Evolutionary conservation across 2,888 invertebrate species (phyloP).

Genomic region (Nymphalis urticae): DNA sequence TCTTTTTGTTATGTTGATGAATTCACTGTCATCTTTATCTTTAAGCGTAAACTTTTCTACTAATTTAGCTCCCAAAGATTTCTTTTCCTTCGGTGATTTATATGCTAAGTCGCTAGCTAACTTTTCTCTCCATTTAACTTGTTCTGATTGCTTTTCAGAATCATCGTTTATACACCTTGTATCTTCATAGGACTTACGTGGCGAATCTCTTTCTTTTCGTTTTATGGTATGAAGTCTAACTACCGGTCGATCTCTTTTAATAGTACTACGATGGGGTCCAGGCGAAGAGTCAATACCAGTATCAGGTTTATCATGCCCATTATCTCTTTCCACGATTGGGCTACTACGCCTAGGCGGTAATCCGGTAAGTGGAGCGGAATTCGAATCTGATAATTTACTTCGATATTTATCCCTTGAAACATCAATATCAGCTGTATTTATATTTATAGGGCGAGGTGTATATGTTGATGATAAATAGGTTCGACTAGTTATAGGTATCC

Average conservation of each 20-base stretch:
- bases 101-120: conserved; percentile 81
- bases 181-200: conserved; percentile 57
- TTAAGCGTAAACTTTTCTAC: conserved; percentile 88
- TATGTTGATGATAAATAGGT: conserved; percentile 66
- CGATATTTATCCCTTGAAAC: conserved; percentile 86
- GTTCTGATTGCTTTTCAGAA: conserved; percentile 40
- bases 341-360: conserved; percentile 45
- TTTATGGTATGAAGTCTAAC: conserved; percentile 87
- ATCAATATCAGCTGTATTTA: conserved; percentile 93
- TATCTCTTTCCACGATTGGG: conserved; percentile 58
- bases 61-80: conserved; percentile 87
- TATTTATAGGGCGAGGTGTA: conserved; percentile 85
- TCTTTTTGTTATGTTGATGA: conserved; percentile 41
- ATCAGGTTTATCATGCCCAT: conserved; percentile 71
- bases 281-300: conserved; percentile 71
- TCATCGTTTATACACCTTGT: conserved; percentile 26
- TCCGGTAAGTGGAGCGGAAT: conserved; percentile 31
- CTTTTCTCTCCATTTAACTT: conserved; percentile 82
- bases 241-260: conserved; percentile 87
- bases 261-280: conserved; percentile 77
- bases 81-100: conserved; percentile 80
- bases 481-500: conserved; percentile 78
- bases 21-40: conserved; percentile 67
- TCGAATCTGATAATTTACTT: conserved; percentile 51
- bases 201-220: conserved; percentile 74